Percentiles rank a stretch among this genome's conserved stretches.
Conservation (phyloP, 2,888 invertebrate species). For the Lasioglossum calceatum region DNA sequence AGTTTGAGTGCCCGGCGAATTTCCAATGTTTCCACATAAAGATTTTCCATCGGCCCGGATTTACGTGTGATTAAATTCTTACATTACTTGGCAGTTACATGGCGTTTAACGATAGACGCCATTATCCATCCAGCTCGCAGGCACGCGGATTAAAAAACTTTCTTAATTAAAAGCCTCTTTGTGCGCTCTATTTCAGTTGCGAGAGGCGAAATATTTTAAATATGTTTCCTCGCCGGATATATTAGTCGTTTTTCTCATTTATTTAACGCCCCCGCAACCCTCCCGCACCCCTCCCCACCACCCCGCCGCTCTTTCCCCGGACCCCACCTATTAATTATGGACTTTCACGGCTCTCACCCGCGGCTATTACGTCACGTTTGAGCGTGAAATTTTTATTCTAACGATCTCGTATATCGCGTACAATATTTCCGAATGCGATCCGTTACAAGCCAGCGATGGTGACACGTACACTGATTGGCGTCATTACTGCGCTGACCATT, state of each 20-base stretch:
- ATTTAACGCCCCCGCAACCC: conserved; percentile 31
- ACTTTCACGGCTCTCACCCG: conserved; percentile 28
- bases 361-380: conserved; percentile 56
- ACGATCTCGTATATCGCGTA: conserved; percentile 42
- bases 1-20: neutral
- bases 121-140: neutral
- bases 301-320: neutral
- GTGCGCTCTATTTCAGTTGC: conserved; percentile 49
- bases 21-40: neutral
- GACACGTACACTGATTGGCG: conserved; percentile 54
- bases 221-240: conserved; percentile 27
- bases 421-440: conserved; percentile 47
- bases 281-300: too few relatives aligned
- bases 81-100: conserved; percentile 10
- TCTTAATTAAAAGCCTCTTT: conserved; percentile 54
- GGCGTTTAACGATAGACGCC: conserved; percentile 12
- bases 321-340: conserved; percentile 39
- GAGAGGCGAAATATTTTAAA: conserved; percentile 42
- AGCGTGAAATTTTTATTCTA: conserved; percentile 50
- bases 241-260: conserved; percentile 42
- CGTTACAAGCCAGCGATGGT: conserved; percentile 31
- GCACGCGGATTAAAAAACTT: conserved; percentile 12
- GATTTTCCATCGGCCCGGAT: neutral
- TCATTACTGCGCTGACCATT: conserved; percentile 51
- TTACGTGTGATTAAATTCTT: conserved; percentile 12